Percentiles rank a stretch among this genome's conserved stretches.
Conservation (phyloP, 35 echinoderm and acorn worm genomes). For the Apostichopus parvimensis region DNA sequence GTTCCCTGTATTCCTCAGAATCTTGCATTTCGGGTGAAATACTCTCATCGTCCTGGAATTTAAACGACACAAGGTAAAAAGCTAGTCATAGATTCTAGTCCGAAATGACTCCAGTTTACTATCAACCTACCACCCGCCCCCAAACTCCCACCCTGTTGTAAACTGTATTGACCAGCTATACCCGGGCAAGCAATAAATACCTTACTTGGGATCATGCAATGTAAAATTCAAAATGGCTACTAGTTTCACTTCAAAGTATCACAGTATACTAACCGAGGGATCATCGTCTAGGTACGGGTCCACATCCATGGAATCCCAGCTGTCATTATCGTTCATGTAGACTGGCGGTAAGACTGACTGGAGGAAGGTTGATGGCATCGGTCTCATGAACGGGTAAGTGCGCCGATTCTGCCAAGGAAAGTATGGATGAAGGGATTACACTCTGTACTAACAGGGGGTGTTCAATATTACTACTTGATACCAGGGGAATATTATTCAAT, state of each 20-base stretch:
- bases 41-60: slow-evolving; percentile 80
- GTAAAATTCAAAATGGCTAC: not conserved
- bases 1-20: slow-evolving; percentile 82
- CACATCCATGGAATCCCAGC: slow-evolving; percentile 36
- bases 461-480: no score
- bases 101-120: no score
- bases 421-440: not conserved
- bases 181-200: no score
- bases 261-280: slow-evolving; percentile 40
- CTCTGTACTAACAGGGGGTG: no score
- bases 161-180: no score
- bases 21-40: slow-evolving; percentile 72
- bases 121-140: no score
- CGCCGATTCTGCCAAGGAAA: slow-evolving; percentile 31
- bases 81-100: no score
- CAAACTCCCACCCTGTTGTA: no score
- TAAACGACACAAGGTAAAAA: no score
- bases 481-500: no score
- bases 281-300: slow-evolving; percentile 60
- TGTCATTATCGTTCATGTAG: slow-evolving; percentile 79
- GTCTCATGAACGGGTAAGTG: slow-evolving; percentile 66
- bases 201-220: no score
- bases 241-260: not conserved
- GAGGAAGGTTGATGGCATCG: slow-evolving; percentile 78
- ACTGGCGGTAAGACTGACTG: slow-evolving; percentile 81